Conservation (phyloP, 2,113 vertebrate genomes). For the Nyctibius bracteatus region DNA sequence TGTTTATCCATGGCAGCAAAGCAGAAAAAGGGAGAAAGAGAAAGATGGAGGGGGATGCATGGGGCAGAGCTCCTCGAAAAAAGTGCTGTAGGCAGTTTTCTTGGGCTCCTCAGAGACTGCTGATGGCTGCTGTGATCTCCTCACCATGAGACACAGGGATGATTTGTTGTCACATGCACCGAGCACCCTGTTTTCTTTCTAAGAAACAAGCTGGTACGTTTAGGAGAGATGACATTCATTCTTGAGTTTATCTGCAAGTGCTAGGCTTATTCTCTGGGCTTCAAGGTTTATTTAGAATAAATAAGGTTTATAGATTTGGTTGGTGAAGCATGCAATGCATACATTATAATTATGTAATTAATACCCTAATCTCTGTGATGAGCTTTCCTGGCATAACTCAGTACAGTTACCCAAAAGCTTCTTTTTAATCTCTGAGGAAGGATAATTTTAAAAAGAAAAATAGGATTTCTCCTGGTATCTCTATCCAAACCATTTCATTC, state of each 20-base stretch:
- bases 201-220: background rate
- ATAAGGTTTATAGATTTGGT: background rate
- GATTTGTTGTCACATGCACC: background rate
- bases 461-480: background rate
- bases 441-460: background rate
- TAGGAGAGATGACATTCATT: background rate
- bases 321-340: background rate
- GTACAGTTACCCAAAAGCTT: background rate
- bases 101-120: background rate
- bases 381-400: background rate
- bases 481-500: background rate
- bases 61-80: background rate
- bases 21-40: background rate
- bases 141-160: background rate
- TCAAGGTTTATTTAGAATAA: slow-evolving; percentile 7
- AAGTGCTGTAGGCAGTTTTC: background rate
- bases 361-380: slow-evolving; percentile 1
- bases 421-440: background rate
- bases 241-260: background rate
- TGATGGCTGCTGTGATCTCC: background rate
- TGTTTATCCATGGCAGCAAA: rapidly evolving
- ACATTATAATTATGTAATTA: slow-evolving; percentile 7
- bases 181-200: background rate
- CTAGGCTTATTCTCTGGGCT: background rate
- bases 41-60: background rate